Evolutionary conservation across 1,140 invertebrate species (phyloP), one percentile per base, ranked within the genome.

Genomic region (Lucilia sericata): DNA sequence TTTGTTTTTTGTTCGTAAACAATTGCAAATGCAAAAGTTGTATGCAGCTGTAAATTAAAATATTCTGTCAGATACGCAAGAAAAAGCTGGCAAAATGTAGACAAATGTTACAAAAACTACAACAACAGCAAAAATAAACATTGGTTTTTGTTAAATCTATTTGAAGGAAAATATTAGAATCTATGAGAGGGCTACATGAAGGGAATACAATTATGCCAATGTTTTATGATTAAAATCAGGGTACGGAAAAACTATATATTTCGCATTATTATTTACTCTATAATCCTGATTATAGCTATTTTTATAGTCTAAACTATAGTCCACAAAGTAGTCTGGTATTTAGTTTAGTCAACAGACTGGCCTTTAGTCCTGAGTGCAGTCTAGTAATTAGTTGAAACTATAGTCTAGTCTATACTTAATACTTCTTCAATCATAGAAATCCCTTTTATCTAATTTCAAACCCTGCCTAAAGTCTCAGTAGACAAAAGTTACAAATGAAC

Each of bases 31-130:
- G 65, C 21, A 21, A 70, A 70, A 70, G n/a, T 70, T 70, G n/a
- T 21, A 70, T 70, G 65, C 65, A 70, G 65, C 65, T 70, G 65
- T 70, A 70, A 70, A 70, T 70, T 70, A 70, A 70, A 70, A 70
- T 70, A 70, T 70, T 70, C 65, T 70, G 65, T 70, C 19, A 70
- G 21, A 65, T 65, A 65, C 60, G 60, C 60, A 65, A 65, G 60
- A 65, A 30, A 30, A 65, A 65, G 60, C 60, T 65, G 60, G 60
- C 60, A 65, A 65, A 30, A 30, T 65, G n/a, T 65, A 19, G 60
- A 70, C 65, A 70, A 70, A 70, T 70, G 65, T 70, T 2, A 30
- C 25, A 30, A 30, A 30, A 30, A 30, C 25, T 70, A 21, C n/a
- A 70, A 60, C 13, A 60, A 60, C 55, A 60, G 14, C 55, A 60